Evolutionary conservation across 1,140 invertebrate genomes (phyloP), one percentile per base, ranked within the genome.

Genomic region (Fopius arisanus): DNA sequence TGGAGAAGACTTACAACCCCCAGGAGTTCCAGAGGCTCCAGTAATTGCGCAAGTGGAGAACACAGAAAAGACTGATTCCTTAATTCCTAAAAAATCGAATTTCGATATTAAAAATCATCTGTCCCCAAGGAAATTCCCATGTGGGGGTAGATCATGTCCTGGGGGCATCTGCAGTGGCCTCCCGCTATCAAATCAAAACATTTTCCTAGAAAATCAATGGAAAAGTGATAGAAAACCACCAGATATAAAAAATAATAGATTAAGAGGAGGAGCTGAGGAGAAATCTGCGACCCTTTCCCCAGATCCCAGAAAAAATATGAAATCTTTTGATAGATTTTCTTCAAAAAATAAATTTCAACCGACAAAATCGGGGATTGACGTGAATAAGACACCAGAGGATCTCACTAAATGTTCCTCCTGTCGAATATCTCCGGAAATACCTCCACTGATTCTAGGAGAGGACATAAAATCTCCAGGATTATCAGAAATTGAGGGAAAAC

Each of bases 291-390:
- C 29, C 3, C 3, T 31, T 31, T 31, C 29, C 29, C 3, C 7
- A 4, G 3, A 31, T 4, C 7, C 29, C 29, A 31, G 3, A 7
- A 84, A 81, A 73, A 82, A 72, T 14, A 54, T 43, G 3, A 76
- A 78, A 23, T 79, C 81, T 2, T 29, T 71, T 10, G 80, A 81
- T 12, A 79, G 81, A 75, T 82, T 82, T 67, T 74, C 77, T 10
- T 84, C 4, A 9, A 66, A 63, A 29, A 12, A 73, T 31, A 66
- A 33, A 14, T 69, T 67, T 23, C 68, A 41, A 23, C 51, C 21
- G 1, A 66, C 71, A 16, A 63, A 59, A 40, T 12, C 12, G 3
- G 16, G 19, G 4, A 14, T 14, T 41, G 31, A 1, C 12, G 59
- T 59, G 3, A 33, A 67, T 54, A 43, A 63, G 26, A 0, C 29